Evolutionary conservation across 1,140 invertebrate genomes (phyloP).

Genomic region (Drosophila virilis): DNA sequence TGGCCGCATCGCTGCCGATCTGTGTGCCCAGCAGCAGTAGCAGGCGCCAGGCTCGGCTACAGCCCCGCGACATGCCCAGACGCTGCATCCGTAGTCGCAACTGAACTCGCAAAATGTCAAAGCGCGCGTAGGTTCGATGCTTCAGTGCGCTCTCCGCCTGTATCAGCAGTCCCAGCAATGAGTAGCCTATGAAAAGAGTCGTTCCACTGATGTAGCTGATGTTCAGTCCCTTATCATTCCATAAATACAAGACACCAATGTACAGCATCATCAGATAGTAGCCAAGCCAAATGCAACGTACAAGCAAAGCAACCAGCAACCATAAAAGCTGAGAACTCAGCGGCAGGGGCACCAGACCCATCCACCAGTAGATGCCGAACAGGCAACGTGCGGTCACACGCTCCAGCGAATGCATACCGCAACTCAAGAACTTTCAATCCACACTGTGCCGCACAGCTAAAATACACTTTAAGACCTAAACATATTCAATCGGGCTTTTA

Average conservation of each 20-base stretch:
- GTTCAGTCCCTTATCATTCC: not conserved
- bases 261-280: slow-evolving; percentile 31
- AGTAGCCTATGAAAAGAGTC: slow-evolving; percentile 33
- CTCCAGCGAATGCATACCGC: slow-evolving; percentile 55
- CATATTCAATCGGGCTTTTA: not conserved
- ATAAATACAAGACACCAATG: not conserved
- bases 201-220: slow-evolving; percentile 40
- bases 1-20: slow-evolving; percentile 30
- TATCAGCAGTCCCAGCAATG: slow-evolving; percentile 38
- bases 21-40: slow-evolving; percentile 38
- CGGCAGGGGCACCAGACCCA: slow-evolving; percentile 52
- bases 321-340: not conserved
- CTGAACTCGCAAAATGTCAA: slow-evolving; percentile 48
- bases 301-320: slow-evolving; percentile 20
- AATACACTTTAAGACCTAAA: not conserved
- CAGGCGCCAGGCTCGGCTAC: slow-evolving; percentile 19
- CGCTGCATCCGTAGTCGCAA: slow-evolving; percentile 59
- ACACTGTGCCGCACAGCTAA: not conserved
- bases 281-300: slow-evolving; percentile 49
- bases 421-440: not conserved
- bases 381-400: slow-evolving; percentile 40
- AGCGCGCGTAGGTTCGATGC: slow-evolving; percentile 13
- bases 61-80: slow-evolving; percentile 46
- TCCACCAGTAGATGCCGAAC: slow-evolving; percentile 25
- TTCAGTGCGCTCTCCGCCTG: slow-evolving; percentile 54